phyloP scores from a whole-genome alignment of 2,888 invertebrate genomes.

The Pyrrhosoma nymphula region DNA sequence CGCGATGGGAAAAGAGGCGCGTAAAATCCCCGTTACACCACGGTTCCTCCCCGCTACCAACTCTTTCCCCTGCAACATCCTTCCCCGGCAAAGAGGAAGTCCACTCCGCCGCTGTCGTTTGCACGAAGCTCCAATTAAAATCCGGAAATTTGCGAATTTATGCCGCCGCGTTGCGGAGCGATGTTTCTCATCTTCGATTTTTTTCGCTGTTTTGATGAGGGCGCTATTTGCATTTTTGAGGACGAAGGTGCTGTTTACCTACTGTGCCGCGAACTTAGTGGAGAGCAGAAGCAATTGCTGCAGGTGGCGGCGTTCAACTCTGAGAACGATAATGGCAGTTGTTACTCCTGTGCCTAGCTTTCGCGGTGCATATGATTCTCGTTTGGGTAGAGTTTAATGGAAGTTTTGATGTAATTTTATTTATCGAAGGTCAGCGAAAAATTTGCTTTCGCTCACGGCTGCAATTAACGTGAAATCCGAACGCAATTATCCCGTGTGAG shows the following conservation, averaged over 20 bases:
- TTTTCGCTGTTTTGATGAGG: neutral
- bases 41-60: neutral
- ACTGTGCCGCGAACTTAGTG: neutral
- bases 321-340: too few relatives aligned
- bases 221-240: neutral
- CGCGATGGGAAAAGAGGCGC: neutral
- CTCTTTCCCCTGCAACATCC: neutral
- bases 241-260: neutral
- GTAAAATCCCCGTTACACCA: neutral
- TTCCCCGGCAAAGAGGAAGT: neutral
- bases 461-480: too few relatives aligned
- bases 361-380: too few relatives aligned
- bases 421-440: too few relatives aligned
- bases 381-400: too few relatives aligned
- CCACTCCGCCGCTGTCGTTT: neutral
- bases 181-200: neutral
- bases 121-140: conserved; percentile 5
- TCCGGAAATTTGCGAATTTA: conserved; percentile 5
- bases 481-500: too few relatives aligned
- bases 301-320: too few relatives aligned
- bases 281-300: too few relatives aligned
- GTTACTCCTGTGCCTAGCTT: too few relatives aligned
- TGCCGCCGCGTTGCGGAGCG: neutral
- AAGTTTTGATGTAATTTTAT: too few relatives aligned
- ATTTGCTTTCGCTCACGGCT: too few relatives aligned